These are phyloP conservation scores for Neopelma chrysocephalum DNA, from an alignment of 2,797 vertebrate species.

Conservation along the genomic window DNA sequence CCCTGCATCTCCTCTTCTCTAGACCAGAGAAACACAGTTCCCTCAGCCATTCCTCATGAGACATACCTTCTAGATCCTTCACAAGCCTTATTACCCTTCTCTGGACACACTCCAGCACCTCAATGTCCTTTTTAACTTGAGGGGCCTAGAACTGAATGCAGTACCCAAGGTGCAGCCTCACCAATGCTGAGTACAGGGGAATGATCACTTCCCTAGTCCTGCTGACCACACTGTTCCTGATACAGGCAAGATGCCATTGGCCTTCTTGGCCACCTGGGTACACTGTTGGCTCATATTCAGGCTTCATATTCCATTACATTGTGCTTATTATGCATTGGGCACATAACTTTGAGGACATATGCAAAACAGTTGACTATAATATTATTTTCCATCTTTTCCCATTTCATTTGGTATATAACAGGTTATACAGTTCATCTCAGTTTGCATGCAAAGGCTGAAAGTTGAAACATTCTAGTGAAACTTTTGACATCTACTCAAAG, in stretches of 20 bases:
- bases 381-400: background rate
- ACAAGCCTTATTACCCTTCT: background rate
- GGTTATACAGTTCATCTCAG: background rate
- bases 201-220: background rate
- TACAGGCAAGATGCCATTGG: background rate
- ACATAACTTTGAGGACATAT: background rate
- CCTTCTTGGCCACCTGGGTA: background rate
- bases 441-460: background rate
- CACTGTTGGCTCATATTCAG: background rate
- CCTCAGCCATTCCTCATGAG: background rate
- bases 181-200: rapidly evolving
- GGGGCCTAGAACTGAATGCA: rapidly evolving
- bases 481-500: background rate
- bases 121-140: background rate
- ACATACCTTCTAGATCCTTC: rapidly evolving
- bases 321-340: background rate
- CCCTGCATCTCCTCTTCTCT: background rate
- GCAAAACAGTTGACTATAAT: background rate
- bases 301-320: background rate
- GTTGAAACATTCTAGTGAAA: background rate
- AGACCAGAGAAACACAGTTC: background rate
- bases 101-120: background rate
- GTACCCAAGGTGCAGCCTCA: too few species aligned
- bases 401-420: background rate
- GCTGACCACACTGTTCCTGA: background rate